phyloP scores from a whole-genome alignment of 1,140 invertebrate genomes.

The Oreohelix idahoensis region DNA sequence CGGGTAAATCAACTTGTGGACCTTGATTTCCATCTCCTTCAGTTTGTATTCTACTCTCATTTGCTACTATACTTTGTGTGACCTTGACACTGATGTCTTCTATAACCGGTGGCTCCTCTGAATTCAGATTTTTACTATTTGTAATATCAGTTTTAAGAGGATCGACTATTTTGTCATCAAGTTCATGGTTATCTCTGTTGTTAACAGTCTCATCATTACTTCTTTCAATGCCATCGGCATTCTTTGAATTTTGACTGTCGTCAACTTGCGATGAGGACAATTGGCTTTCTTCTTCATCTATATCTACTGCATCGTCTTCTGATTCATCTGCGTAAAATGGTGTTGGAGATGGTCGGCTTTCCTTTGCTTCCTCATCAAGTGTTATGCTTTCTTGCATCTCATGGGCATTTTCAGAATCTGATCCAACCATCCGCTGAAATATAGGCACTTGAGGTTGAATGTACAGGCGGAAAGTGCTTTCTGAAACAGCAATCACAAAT shows the following conservation, averaged over 20 bases:
- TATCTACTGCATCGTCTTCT: constrained; percentile 45
- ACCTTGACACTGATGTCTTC: constrained; percentile 5
- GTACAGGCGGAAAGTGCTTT: background rate
- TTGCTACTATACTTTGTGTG: constrained; percentile 11
- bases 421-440: background rate
- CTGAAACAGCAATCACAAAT: no score
- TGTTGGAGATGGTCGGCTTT: background rate
- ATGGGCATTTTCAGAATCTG: background rate
- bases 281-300: background rate
- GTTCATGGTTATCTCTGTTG: no score
- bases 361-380: constrained; percentile 4
- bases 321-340: background rate
- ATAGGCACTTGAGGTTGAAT: background rate
- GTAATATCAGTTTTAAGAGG: no score
- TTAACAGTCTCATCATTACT: no score
- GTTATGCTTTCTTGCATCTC: background rate
- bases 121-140: no score
- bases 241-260: background rate
- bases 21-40: constrained; percentile 29
- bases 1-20: background rate
- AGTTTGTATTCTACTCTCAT: constrained; percentile 19
- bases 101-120: background rate
- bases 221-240: no score
- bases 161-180: no score
- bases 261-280: background rate